Percentiles rank a stretch among this genome's conserved stretches.
Evolutionary conservation across 2,797 vertebrate genomes (phyloP).

Genomic region (Phrynocephalus guinanensis): DNA sequence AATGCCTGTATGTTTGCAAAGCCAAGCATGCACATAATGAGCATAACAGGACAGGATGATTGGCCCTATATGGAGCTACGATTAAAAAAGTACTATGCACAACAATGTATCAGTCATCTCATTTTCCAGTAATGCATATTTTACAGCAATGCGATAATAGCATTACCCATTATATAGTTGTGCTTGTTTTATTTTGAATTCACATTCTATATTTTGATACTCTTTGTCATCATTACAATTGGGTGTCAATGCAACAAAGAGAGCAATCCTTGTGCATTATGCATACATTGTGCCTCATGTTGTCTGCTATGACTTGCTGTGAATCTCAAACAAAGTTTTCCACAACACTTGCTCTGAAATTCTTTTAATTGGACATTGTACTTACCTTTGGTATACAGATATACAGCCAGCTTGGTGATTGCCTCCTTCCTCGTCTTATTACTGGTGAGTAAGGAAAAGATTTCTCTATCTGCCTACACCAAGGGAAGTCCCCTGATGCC

Average conservation of each 20-base stretch:
- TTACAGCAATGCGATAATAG: no score
- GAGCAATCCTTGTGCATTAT: background rate
- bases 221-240: no score
- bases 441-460: background rate
- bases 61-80: no score
- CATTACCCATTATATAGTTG: background rate
- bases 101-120: no score
- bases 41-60: no score
- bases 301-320: background rate
- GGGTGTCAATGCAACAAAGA: background rate
- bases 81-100: no score
- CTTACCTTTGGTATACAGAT: no score
- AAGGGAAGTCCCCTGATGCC: no score
- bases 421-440: background rate
- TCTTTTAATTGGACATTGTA: background rate
- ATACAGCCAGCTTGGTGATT: no score
- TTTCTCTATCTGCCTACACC: background rate
- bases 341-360: background rate
- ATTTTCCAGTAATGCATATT: no score
- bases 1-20: no score
- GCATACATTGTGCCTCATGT: background rate
- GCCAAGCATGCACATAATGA: no score
- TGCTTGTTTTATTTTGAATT: background rate
- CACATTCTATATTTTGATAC: background rate
- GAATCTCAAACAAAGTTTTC: background rate